Base-by-base conservation (phyloP, 2,888 invertebrate species). In the Caenorhabditis angaria region DNA sequence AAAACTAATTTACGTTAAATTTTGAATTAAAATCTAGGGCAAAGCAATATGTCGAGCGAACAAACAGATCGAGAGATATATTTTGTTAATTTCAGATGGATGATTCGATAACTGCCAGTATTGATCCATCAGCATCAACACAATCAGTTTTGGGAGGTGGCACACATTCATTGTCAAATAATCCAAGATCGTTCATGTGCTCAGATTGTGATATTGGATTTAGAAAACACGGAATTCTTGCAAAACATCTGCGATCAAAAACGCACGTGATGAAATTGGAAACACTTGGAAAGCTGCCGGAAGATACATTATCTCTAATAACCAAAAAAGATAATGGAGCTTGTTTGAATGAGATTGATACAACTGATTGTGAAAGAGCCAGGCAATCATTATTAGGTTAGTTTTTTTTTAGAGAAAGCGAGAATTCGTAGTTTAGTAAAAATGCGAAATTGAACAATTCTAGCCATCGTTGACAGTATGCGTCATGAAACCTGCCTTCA, bases 161-260 rank as follows among this genome's bases (percentile, higher is more conserved):
- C 4, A 12, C 61, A 8, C 29, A 50, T 54, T 62, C 65, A 2
- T 24, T 55, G 6, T 64, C 70, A 2, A 65, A 57, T 55, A 96
- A 97, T 89, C 97, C 97, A 2, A 91, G 97, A 60, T 96, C 97
- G 22, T 97, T 96, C 88, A 94, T 95, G 86, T 97, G 97, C 89
- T 92, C 92, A 24, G 95, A 97, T 88, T 97, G 97, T 88, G 94
- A 94, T 88, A 94, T 95, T 81, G 96, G 95, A 10, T 97, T 99
- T 88, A 84, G 90, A 10, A 96, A 96, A 86, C 96, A 95, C 87
- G 97, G 97, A 0, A 97, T 97, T 89, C 90, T 99, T 84, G 95
- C 96, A 0, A 97, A 97, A 89, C 97, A 99, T 90, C 90, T 97
- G 29, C 50, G 81, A 58, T 89, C 89, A 54, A 88, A 88, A 68